Base-by-base conservation (phyloP, 2,113 vertebrate genomes). In the Pygoscelis antarcticus region DNA sequence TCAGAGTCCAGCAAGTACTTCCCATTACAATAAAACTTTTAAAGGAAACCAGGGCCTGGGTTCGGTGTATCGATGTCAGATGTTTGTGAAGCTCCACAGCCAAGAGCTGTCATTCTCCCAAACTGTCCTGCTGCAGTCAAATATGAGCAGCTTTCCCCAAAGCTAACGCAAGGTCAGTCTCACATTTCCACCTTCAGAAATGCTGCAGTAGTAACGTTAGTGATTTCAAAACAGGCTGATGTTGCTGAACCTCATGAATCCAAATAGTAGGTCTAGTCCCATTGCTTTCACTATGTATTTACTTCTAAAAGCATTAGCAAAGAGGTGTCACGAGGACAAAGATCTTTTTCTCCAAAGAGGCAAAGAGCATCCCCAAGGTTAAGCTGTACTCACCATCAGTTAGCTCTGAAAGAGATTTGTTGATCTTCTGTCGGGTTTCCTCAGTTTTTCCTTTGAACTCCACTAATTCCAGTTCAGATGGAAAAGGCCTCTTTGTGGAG, bases 391-490 rank as follows among this genome's bases (percentile, higher is more conserved):
- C 95, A 95, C 98, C 98, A 27, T 98, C 98, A 57, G 98, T 98
- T 54, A 98, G 96, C 18, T 98, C 98, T 46, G 98, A 98, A 79
- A 99, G 91, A 23, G 98, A 98, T 86, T 94, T 97, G 93, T 99
- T 99, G 94, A 98, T 98, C 90, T 98, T 98, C 65, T 94, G 78
- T 61, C 97, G 97, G 1, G 98, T 98, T 90, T 98, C 98, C 92
- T 98, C 98, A 4, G 93, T 30, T 95, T 98, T 98, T 57, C 97
- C 98, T 97, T 98, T 98, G 93, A 99, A 98, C 55, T 99, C 98
- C 54, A 98, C 98, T 9, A 97, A 93, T 97, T 98, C 98, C 89
- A 98, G 68, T 79, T 98, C 98, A 36, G 98, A 98, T 14, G 98
- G 98, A 75, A 98, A 98, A 54, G 98, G 98, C 91, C 98, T 98